Evolutionary conservation across 2,113 vertebrate genomes (phyloP), one percentile per base, ranked within the genome.

Genomic region (Loxodonta africana): DNA sequence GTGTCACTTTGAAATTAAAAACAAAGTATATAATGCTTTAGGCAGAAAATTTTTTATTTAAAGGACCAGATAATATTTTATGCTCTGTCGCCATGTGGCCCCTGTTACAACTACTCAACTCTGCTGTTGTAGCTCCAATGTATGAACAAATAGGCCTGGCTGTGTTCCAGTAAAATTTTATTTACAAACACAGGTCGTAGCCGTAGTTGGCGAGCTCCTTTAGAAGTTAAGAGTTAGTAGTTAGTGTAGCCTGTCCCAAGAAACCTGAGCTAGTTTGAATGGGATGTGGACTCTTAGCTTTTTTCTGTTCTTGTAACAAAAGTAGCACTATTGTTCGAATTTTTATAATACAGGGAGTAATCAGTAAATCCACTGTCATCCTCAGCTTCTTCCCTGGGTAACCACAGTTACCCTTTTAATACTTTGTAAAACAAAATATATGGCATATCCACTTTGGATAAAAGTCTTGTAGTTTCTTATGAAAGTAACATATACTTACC

Each of bases 1-100:
- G 46, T 92, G 44, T 95, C 60, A 83, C 73, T 86, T 81, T 78
- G 73, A 60, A 96, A 88, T 95, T 63, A 71, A 76, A 91, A 87
- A 37, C 26, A 82, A 91, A 76, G 20, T 57, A 41, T 44, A 25
- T 8, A 41, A 73, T 82, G 12, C 25, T 88, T 95, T 76, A 14
- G 62, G 60, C 15, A 30, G 33, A 37, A 82, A 53, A 67, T 48
- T 48, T 96, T 88, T 44, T 85, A 33, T 62, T 88, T 44, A 76
- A 90, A 95, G 60, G 26, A 80, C 57, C 57, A 77, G 63, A 2
- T 80, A 23, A 76, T 57, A 51, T 92, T 86, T 44, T 48, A 76
- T 84, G 30, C 7, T 95, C 83, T 81, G 28, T 23, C 10, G 21
- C 63, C 18, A n/a, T 9, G 14, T 6, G 4, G 48, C 88, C 14